Evolutionary conservation across 2,888 invertebrate species (phyloP), one percentile per base, ranked within the genome.

Genomic region (Automeris io): DNA sequence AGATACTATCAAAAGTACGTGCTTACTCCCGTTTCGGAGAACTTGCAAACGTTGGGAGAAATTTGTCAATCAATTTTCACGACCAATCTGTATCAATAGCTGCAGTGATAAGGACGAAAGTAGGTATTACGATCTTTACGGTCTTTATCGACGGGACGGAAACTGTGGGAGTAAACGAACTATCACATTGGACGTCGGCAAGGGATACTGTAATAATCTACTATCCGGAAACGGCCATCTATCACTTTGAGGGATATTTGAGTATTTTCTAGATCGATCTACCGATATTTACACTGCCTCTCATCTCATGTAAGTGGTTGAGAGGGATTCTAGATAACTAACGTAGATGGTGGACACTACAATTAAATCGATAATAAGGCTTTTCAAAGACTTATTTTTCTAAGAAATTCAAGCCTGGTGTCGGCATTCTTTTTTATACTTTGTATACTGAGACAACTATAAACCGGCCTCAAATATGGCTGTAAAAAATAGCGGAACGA

Each of bases 191-290:
- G n/a, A 8, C 16, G 29, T 29, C 16, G 8, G 8, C n/a, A 29
- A 29, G 29, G 29, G 29, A 29, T 16, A 5, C 16, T 19, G 60
- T 52, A 64, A 61, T 65, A 63, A 63, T 62, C 54, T 53, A 48
- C 46, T 45, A 56, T 60, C 55, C 59, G 60, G 54, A 57, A 57
- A 57, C 56, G 54, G 54, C 63, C 57, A 73, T 78, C 65, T 66
- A 73, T 77, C 74, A 76, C 69, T 60, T 66, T 48, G 54, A 51
- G 46, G 45, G 53, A 60, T 66, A 61, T 63, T 62, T 66, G 69
- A 66, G 69, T 69, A 72, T 75, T 70, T 68, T 63, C 59, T 57
- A 67, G 66, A 75, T 77, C 72, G 69, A 73, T 76, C 67, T 59
- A 56, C 45, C 56, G 61, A 47, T 54, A 51, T 51, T 45, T 46